Evolutionary conservation across 2,113 vertebrate genomes (phyloP), one percentile per base, ranked within the genome.

Genomic region (Nothobranchius furzeri): DNA sequence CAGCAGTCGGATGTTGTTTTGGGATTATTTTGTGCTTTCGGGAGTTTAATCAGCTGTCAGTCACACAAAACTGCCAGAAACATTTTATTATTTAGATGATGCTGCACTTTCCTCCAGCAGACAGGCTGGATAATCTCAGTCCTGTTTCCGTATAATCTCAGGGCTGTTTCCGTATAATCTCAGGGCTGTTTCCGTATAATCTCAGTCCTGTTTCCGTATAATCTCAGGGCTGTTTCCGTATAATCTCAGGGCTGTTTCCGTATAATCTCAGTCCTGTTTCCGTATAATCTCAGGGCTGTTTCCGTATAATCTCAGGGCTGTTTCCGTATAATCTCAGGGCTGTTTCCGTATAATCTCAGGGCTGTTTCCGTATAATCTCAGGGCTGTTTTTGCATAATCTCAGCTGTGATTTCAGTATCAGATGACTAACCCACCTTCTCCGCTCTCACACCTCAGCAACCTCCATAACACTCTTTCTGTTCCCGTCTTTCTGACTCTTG

Each of bases 251-350:
- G 37, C 6, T 9, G 37, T n/a, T n/a, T n/a, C n/a, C n/a, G n/a
- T n/a, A n/a, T n/a, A n/a, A n/a, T n/a, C n/a, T n/a, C n/a, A n/a
- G n/a, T n/a, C n/a, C n/a, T n/a, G n/a, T n/a, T n/a, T n/a, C n/a
- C n/a, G n/a, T n/a, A 50, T 20, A n/a, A 24, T 20, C 36, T 20
- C 30, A 30, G 55, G 17, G 6, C 37, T 13, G 11, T 24, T 6
- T n/a, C 60, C 77, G 72, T 60, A 83, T 86, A 72, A 70, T 84
- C 68, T 76, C 71, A 59, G 17, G 70, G 58, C 7, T 7, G 40
- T 42, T 42, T 42, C 3, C 2, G 40, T 4, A 9, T 42, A 42
- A 42, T 42, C 40, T 42, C 40, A 42, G 10, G 7, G 37, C 6
- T 9, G 37, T 30, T n/a, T n/a, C n/a, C n/a, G n/a, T n/a, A 50